Base-by-base conservation (phyloP, 2,113 vertebrate genomes). In the Odontesthes bonariensis region DNA sequence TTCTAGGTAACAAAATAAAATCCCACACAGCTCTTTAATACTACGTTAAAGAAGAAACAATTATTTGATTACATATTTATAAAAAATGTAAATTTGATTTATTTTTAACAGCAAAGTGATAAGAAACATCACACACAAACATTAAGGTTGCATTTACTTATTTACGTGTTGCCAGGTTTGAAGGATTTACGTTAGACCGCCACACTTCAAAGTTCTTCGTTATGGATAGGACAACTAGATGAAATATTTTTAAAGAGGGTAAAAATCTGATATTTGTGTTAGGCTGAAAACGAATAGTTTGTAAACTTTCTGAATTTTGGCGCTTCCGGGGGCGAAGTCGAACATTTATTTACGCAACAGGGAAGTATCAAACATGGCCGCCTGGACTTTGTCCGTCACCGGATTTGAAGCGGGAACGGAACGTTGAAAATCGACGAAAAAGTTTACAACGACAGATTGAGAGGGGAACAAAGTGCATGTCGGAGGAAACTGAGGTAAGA, bases 371-470 rank as follows among this genome's bases (percentile, higher is more conserved):
- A 63, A 87, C 75, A 20, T 86, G 88, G 91, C 90, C 88, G 70
- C 91, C 0, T 8, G 20, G 0, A 20, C 52, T 55, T 68, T 65
- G 19, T 22, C 4, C 0, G 4, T 27, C n/a, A 31, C 65, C 49
- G 38, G 54, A 83, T 81, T 90, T 84, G 55, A 88, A 89, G 91
- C 91, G 91, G 90, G 91, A 92, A 92, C 69, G 4, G 4, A 38
- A 23, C 1, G 46, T 44, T 65, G 7, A 32, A 23, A 55, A 73
- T 31, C 13, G 0, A 11, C 6, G 3, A 20, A 0, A 53, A 72
- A 70, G 53, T 74, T 77, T 8, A 22, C 2, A n/a, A n/a, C 23
- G 19, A 32, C 8, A 57, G 2, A 0, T 0, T 19, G 0, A 55
- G 32, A n/a, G 31, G n/a, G 3, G 35, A 4, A 8, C n/a, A 51